Evolutionary conservation across 2,797 vertebrate genomes (phyloP), one percentile per base, ranked within the genome.

Genomic region (Scarus forsteni): DNA sequence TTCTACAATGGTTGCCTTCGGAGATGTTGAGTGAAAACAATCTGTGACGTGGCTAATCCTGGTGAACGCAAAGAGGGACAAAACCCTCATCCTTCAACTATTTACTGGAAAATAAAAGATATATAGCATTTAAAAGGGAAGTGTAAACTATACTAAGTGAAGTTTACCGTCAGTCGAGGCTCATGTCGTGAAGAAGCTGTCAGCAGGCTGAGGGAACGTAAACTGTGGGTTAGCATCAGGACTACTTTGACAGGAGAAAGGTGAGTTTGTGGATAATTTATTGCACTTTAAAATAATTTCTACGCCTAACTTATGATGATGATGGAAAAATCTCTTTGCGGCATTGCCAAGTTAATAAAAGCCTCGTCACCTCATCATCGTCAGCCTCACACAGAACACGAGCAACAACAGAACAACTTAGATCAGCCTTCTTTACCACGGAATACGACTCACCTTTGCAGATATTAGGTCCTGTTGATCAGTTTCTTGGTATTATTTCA

Each of bases 41-140:
- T 63, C 56, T 55, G 74, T 90, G 91, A 92, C 91, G 91, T 92
- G 91, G 89, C 91, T 91, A 73, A 85, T 75, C 61, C 18, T 27
- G 27, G 11, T 6, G 57, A 38, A 66, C 51, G 64, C 60, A 58
- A 70, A 53, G 5, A 66, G 34, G 1, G 16, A 45, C 12, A 63
- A 72, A 62, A 38, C 0, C 0, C 6, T 3, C 18, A 3, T 0
- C 5, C 8, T 42, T 58, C 0, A 18, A 7, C 0, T 4, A 8
- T 57, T 72, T 35, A 11, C 5, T 0, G 50, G 0, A 0, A 9
- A 74, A 12, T 0, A 15, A 8, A 12, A 14, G 0, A 0, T 4
- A 8, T 34, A n/a, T 40, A 10, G 52, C 0, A 14, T 16, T 1
- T 14, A 0, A 13, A 27, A 14, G 0, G 13, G 0, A 35, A 11